Percentiles rank a stretch among this genome's conserved stretches.
These are phyloP conservation scores for Intellagama lesueurii DNA, from an alignment of 2,797 vertebrate species.

Conservation along the genomic window DNA sequence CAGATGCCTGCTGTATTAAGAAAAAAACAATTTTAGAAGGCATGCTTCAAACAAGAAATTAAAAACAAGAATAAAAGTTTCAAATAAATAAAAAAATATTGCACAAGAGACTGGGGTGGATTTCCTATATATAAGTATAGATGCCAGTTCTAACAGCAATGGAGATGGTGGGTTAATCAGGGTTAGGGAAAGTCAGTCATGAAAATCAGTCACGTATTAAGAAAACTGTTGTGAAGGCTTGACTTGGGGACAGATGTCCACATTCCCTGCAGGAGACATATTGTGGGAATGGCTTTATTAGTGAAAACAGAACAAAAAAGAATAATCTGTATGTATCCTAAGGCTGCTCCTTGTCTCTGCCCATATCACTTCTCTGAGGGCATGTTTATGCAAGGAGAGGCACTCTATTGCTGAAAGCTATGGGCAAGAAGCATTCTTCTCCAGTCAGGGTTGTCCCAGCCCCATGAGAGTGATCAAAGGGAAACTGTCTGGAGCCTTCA, in stretches of 20 bases:
- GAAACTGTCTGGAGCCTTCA: background rate
- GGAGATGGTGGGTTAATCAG: too few relatives aligned
- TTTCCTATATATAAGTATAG: background rate
- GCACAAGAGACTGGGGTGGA: too few relatives aligned
- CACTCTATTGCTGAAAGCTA: background rate
- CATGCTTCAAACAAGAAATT: background rate
- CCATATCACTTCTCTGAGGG: background rate
- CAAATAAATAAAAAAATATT: background rate
- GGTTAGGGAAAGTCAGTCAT: background rate
- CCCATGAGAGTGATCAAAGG: too few relatives aligned
- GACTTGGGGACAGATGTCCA: background rate
- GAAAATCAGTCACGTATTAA: background rate
- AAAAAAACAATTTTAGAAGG: background rate
- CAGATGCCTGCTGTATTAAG: too few relatives aligned
- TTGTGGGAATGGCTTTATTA: background rate
- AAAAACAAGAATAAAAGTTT: background rate
- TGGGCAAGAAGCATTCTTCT: background rate
- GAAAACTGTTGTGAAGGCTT: background rate
- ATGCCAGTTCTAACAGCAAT: background rate
- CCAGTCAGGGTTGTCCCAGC: background rate
- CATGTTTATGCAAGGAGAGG: background rate
- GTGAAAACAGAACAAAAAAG: background rate
- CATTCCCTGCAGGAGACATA: background rate
- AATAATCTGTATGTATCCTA: background rate
- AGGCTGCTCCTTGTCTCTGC: background rate